These are phyloP conservation scores for Batillaria attramentaria DNA, from an alignment of 1,140 invertebrate genomes.

Conservation along the genomic window DNA sequence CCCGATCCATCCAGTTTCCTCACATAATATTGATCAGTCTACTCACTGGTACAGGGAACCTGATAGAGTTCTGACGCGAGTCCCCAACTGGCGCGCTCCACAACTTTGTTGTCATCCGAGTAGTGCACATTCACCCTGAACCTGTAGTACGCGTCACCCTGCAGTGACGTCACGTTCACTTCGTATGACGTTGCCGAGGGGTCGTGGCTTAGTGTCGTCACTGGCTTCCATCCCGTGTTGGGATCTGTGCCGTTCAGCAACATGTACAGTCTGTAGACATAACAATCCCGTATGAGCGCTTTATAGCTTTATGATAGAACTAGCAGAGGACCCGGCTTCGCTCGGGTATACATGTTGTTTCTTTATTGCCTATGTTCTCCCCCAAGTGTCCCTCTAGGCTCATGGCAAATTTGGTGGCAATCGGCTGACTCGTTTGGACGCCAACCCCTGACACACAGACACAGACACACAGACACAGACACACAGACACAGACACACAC, in stretches of 20 bases:
- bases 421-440: too few species aligned
- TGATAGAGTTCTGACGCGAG: slow-evolving; percentile 28
- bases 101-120: slow-evolving; percentile 40
- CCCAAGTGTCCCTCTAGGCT: too few species aligned
- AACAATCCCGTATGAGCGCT: too few species aligned
- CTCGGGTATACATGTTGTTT: too few species aligned
- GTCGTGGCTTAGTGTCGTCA: not conserved
- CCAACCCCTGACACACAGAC: too few species aligned
- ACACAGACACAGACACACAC: not conserved
- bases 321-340: too few species aligned
- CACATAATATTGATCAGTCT: too few species aligned
- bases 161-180: slow-evolving; percentile 4
- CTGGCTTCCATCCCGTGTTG: not conserved
- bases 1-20: too few species aligned
- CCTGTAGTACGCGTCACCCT: slow-evolving; percentile 36
- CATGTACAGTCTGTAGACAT: slow-evolving; percentile 20
- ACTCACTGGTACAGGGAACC: slow-evolving; percentile 48
- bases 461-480: slow-evolving; percentile 6
- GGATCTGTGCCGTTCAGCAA: not conserved
- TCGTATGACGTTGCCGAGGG: not conserved
- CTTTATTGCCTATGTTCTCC: too few species aligned
- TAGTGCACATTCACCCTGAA: slow-evolving; percentile 49
- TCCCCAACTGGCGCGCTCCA: slow-evolving; percentile 30
- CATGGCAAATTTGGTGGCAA: too few species aligned
- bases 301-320: too few species aligned